Conservation (phyloP, 1,140 invertebrate species). For the Euura saliciscinereae region DNA sequence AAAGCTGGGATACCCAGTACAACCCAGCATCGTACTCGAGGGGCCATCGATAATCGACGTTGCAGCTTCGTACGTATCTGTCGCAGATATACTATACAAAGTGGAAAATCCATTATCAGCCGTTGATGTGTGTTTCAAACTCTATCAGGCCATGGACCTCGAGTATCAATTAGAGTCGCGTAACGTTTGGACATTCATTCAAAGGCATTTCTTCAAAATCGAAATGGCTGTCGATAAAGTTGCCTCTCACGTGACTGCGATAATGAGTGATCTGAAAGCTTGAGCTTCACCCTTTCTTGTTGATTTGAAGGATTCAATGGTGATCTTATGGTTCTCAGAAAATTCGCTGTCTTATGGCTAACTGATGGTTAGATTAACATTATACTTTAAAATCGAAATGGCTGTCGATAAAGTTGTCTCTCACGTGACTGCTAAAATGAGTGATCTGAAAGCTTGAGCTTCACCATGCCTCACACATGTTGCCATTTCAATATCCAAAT, state of each 20-base stretch:
- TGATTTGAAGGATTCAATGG: too few relatives aligned
- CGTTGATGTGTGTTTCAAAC: conserved; percentile 17
- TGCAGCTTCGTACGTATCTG: conserved; percentile 3
- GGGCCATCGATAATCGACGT: conserved; percentile 11
- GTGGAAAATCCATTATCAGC: conserved; percentile 5
- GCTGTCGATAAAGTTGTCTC: conserved; percentile 9
- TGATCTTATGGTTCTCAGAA: too few relatives aligned
- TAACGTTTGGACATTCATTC: conserved; percentile 16
- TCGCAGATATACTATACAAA: background rate
- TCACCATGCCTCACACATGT: background rate
- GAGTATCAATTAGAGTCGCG: conserved; percentile 9
- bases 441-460: conserved; percentile 9
- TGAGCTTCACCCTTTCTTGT: background rate
- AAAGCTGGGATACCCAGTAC: conserved; percentile 12
- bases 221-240: conserved; percentile 11
- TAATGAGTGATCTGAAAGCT: conserved; percentile 15
- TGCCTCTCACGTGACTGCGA: background rate
- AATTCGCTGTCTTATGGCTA: too few relatives aligned
- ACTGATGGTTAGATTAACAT: too few relatives aligned
- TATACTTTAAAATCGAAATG: conserved; percentile 8
- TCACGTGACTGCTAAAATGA: conserved; percentile 10
- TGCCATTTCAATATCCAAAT: background rate
- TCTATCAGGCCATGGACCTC: conserved; percentile 13
- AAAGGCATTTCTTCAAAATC: conserved; percentile 12
- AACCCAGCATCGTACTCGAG: conserved; percentile 10